Evolutionary conservation across 2,888 invertebrate genomes (phyloP), one percentile per base, ranked within the genome.

Genomic region (Gortyna flavago): DNA sequence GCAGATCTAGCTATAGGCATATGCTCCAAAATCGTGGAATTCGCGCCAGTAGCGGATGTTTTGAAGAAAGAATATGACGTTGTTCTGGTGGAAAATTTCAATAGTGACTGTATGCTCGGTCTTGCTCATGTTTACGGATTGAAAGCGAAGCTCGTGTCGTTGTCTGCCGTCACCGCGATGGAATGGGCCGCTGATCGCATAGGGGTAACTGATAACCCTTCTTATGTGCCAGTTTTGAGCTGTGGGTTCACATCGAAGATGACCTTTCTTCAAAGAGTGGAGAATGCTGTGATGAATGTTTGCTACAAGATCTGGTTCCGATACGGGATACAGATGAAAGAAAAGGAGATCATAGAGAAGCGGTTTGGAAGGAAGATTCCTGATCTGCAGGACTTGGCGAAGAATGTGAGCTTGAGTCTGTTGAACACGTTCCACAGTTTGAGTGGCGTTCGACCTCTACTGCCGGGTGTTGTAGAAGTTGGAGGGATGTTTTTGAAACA

Each of bases 101-200:
- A 97, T 85, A 97, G 97, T 51, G 97, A 98, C 86, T 98, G 98
- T 79, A 97, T 97, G 92, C 91, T 97, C 62, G 97, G 97, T 0
- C 92, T 98, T 71, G 96, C 97, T 1, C 96, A 97, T 90, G 90
- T 97, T 51, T 95, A 97, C 84, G 93, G 93, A 0, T 84, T 81
- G 35, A 79, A 66, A 61, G 74, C 41, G 1, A 66, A 81, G 0
- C 4, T 44, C 6, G 41, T 79, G 2, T 61, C 74, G 25, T 7
- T 79, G 29, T 80, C 79, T 29, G 29, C 79, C 0, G 59, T 29
- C 3, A 44, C 51, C 9, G 0, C 29, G 0, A 79, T 79, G 79
- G 65, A 80, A 66, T 79, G 79, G 79, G 16, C 29, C 3, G 35
- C 65, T 13, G 79, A 81, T 44, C 74, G 81, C 3, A 54, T 81